These are phyloP conservation scores for Camelus bactrianus DNA, from an alignment of 2,113 vertebrate species.

Conservation along the genomic window DNA sequence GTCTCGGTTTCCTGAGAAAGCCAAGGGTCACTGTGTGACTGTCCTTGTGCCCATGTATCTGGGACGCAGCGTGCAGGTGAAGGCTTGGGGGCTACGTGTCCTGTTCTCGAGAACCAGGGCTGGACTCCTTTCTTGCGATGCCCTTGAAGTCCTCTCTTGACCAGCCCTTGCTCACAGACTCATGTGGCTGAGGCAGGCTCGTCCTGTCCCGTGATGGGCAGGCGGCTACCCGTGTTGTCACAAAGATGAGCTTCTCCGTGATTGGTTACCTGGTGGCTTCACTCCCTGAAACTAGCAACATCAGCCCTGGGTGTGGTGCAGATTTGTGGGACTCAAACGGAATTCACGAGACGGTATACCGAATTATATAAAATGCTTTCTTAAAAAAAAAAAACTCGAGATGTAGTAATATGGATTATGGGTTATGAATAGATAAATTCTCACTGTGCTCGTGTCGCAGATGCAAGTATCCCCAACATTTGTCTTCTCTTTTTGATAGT, in stretches of 20 bases:
- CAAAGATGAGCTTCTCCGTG: background rate
- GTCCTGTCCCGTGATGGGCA: background rate
- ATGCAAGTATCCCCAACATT: background rate
- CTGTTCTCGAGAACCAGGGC: background rate
- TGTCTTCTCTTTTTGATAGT: background rate
- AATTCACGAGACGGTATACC: background rate
- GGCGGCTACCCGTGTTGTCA: rapidly evolving
- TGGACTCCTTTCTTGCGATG: background rate
- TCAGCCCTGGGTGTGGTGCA: background rate
- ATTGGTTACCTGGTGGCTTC: constrained; percentile 3
- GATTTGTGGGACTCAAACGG: background rate
- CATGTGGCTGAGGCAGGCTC: rapidly evolving
- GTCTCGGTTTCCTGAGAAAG: constrained; percentile 24
- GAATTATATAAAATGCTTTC: background rate
- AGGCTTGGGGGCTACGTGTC: background rate
- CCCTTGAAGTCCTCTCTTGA: background rate
- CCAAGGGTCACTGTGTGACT: background rate
- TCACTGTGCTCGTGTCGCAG: background rate
- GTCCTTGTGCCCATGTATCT: background rate
- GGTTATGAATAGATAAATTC: background rate
- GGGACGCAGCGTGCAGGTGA: background rate
- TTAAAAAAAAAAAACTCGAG: background rate
- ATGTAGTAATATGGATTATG: background rate
- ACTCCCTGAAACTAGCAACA: background rate
- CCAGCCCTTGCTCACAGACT: rapidly evolving